These are phyloP conservation scores for Stenolophus ochropezus DNA, from an alignment of 2,888 invertebrate species.

Conservation along the genomic window DNA sequence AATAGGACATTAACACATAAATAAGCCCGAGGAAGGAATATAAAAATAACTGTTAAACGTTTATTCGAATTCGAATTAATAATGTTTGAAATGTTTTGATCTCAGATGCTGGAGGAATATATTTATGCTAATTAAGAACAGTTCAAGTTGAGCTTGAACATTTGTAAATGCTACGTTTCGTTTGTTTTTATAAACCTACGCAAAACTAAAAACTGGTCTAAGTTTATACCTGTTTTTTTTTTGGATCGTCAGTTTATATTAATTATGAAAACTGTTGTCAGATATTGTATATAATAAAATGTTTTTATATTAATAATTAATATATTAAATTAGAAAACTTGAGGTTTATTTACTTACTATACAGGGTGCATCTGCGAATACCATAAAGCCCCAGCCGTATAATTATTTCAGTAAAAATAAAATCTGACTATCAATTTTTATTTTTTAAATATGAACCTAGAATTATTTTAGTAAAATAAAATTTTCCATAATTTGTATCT, in stretches of 20 bases:
- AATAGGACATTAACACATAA: slow-evolving; percentile 31
- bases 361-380: too few species aligned
- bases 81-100: slow-evolving; percentile 7
- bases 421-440: too few species aligned
- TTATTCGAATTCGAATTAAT: slow-evolving; percentile 4
- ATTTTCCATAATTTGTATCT: too few species aligned
- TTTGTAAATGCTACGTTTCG: background rate
- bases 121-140: slow-evolving; percentile 11
- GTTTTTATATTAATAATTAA: too few species aligned
- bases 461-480: too few species aligned
- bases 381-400: too few species aligned
- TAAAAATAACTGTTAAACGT: slow-evolving; percentile 21
- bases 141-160: background rate
- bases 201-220: background rate
- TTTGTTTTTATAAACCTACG: background rate
- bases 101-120: background rate
- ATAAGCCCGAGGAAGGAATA: background rate
- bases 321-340: too few species aligned
- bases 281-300: too few species aligned
- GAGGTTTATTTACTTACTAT: too few species aligned
- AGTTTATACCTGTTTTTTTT: background rate
- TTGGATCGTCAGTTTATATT: background rate
- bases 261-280: too few species aligned
- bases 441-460: too few species aligned
- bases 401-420: too few species aligned